A percentile compares a stretch with the other conserved stretches of the same genome.
Evolutionary conservation across 2,113 vertebrate genomes (phyloP).

Genomic region (Crotophaga sulcirostris): DNA sequence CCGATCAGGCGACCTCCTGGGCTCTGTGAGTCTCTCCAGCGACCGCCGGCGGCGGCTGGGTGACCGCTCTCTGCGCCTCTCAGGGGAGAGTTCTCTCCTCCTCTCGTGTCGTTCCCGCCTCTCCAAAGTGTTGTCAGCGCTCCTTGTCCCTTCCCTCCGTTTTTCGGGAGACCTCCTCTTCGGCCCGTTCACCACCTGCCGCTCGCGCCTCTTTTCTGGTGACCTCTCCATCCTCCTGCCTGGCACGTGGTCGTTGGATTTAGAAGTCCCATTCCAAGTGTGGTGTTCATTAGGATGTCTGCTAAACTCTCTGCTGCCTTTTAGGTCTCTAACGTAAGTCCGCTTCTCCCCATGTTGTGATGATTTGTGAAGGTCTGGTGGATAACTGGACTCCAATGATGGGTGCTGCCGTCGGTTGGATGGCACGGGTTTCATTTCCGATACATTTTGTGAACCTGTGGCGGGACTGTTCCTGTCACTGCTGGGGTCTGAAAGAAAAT

Average conservation of each 20-base stretch:
- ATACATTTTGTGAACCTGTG: conserved; percentile 92
- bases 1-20: conserved; percentile 76
- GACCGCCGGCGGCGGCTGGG: conserved; percentile 76
- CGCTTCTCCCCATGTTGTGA: conserved; percentile 88
- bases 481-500: conserved; percentile 90
- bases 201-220: conserved; percentile 79
- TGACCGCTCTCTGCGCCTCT: conserved; percentile 72
- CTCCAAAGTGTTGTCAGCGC: conserved; percentile 88
- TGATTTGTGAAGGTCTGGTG: conserved; percentile 90
- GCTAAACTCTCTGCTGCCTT: conserved; percentile 81
- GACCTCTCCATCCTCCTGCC: conserved; percentile 84
- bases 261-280: conserved; percentile 88
- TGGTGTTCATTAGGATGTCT: conserved; percentile 84
- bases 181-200: conserved; percentile 76
- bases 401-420: conserved; percentile 80
- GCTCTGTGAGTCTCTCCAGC: conserved; percentile 79
- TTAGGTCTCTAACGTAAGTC: conserved; percentile 77
- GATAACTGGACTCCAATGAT: conserved; percentile 87
- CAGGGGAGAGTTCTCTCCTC: conserved; percentile 80
- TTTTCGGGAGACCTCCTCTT: conserved; percentile 82
- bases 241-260: conserved; percentile 78
- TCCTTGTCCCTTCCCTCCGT: conserved; percentile 80
- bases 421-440: conserved; percentile 88
- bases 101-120: conserved; percentile 65
- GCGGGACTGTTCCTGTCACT: conserved; percentile 84